Percentiles rank a stretch among this genome's conserved stretches.
phyloP scores from a whole-genome alignment of 2,797 vertebrate genomes.

The Myotis pilosus region DNA sequence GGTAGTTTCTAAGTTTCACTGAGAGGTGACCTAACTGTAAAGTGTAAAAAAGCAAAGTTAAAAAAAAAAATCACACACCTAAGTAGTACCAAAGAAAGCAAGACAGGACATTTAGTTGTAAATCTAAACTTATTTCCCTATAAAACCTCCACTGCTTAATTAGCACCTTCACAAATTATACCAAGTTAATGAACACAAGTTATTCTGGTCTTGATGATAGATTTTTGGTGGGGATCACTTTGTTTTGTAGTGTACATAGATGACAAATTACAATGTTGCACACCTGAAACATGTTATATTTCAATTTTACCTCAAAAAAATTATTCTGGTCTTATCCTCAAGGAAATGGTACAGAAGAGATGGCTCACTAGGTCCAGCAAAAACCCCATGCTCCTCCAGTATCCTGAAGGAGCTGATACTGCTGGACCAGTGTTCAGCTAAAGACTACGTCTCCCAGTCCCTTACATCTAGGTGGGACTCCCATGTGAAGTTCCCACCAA shows the following conservation, averaged over 20 bases:
- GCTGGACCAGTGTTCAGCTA: not conserved
- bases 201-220: not conserved
- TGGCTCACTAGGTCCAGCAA: not conserved
- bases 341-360: not conserved
- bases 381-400: not conserved
- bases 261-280: not conserved
- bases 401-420: not conserved
- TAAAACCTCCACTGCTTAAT: slow-evolving; percentile 37
- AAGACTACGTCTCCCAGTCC: not conserved
- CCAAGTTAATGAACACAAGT: not conserved
- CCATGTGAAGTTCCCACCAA: not conserved
- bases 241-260: not conserved
- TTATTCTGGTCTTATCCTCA: slow-evolving; percentile 1
- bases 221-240: not conserved
- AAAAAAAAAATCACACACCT: slow-evolving; percentile 15
- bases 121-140: slow-evolving; percentile 51
- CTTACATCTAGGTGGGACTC: not conserved
- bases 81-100: slow-evolving; percentile 22
- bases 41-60: slow-evolving; percentile 19
- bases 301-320: not conserved
- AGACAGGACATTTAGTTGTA: slow-evolving; percentile 33
- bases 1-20: slow-evolving; percentile 36
- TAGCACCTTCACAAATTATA: not conserved
- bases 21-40: slow-evolving; percentile 34
- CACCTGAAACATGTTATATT: not conserved